Base-by-base conservation (phyloP, 2,888 invertebrate species). In the Gymnosoma rotundatum region DNA sequence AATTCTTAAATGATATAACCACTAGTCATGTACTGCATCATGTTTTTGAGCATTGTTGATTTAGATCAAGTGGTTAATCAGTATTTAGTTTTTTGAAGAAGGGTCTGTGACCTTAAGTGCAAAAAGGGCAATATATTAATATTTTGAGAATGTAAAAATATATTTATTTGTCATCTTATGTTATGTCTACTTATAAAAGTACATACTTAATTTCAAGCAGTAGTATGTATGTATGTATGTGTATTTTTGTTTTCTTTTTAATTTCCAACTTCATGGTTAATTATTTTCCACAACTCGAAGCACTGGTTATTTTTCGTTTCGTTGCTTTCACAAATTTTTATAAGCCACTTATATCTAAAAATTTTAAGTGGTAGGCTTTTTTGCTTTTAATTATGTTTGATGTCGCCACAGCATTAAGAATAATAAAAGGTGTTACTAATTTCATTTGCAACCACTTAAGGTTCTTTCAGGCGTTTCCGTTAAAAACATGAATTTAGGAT, bases 201-300 rank as follows among this genome's bases (percentile, higher is more conserved):
- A 42, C 12, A 36, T 50, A 58, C 50, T 74, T 74, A 32, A 48
- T 20, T 36, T 64, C 45, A 45, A 72, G 72, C 76, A 76, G 25
- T 58, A 79, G 72, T 75, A 76, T 48, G 20, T 61, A 18, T 45
- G 52, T 45, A 48, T 58, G 7, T 32, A 32, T 32, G 8, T 32
- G 7, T 5, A 8, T 5, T 32, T 42, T 42, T 42, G 1, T 38
- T n/a, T 20, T 25, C 25, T 25, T 8, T 21, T 42, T 52, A 42
- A 20, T 74, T 83, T 83, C 76, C 61, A 80, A 83, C 80, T 83
- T 83, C 80, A 83, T 80, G 83, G 75, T 83, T 80, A 83, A 83
- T 83, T 83, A 83, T 83, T 76, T 80, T 72, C 16, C 76, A 76
- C 66, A 83, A 67, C 72, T 80, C 45, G 67, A 76, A 36, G 56